These are phyloP conservation scores for Agonopterix subpropinquella DNA, from an alignment of 2,888 invertebrate species.

Conservation along the genomic window DNA sequence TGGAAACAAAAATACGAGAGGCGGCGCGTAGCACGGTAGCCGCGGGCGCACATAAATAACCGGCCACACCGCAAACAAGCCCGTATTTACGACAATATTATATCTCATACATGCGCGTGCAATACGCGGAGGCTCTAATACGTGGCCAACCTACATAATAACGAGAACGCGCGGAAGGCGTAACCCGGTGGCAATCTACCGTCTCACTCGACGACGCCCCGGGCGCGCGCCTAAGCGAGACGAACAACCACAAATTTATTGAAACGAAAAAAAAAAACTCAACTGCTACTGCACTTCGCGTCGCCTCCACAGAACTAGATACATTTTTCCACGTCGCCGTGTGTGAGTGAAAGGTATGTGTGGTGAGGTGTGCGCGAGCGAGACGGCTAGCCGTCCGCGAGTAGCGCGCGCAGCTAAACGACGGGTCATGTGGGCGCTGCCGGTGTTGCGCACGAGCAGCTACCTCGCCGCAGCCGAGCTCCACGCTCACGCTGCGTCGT, in stretches of 20 bases:
- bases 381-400: constrained; percentile 37
- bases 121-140: constrained; percentile 66
- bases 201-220: constrained; percentile 63
- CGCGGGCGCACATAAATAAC: constrained; percentile 59
- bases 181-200: constrained; percentile 70
- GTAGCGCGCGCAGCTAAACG: constrained; percentile 55
- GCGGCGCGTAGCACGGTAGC: constrained; percentile 65
- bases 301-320: constrained; percentile 73
- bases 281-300: constrained; percentile 72
- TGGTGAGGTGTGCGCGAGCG: constrained; percentile 29
- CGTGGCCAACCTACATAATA: constrained; percentile 71
- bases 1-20: constrained; percentile 18
- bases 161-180: constrained; percentile 73
- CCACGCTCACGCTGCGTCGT: constrained; percentile 67
- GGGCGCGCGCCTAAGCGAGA: constrained; percentile 69
- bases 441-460: constrained; percentile 73
- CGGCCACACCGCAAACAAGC: constrained; percentile 55
- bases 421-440: constrained; percentile 73
- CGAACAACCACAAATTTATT: constrained; percentile 74
- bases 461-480: constrained; percentile 65
- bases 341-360: constrained; percentile 37
- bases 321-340: constrained; percentile 69
- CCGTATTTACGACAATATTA: constrained; percentile 66
- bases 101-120: constrained; percentile 61
- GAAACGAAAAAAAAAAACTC: constrained; percentile 67